Percentiles rank a stretch among this genome's conserved stretches.
These are phyloP conservation scores for Dendroctonus ponderosae DNA, from an alignment of 1,140 invertebrate species.

Conservation along the genomic window DNA sequence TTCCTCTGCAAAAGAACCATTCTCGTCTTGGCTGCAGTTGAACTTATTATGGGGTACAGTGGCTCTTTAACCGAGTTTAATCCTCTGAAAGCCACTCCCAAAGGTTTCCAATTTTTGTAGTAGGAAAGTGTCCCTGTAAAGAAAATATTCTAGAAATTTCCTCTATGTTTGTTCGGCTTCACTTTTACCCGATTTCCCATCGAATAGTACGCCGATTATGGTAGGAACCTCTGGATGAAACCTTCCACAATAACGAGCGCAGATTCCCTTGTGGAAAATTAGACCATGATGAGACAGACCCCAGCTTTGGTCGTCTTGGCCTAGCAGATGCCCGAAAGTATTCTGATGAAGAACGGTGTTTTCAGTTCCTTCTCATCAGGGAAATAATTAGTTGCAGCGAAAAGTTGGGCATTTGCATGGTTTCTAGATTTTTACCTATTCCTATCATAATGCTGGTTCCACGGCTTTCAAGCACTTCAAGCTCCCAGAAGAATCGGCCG, in stretches of 20 bases:
- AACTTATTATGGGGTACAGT: slow-evolving; percentile 69
- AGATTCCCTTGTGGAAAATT: slow-evolving; percentile 66
- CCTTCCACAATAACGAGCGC: slow-evolving; percentile 62
- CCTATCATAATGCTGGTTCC: slow-evolving; percentile 80
- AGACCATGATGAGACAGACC: slow-evolving; percentile 73
- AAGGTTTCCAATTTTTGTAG: slow-evolving; percentile 67
- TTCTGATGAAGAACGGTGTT: slow-evolving; percentile 63
- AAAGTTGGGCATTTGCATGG: not conserved
- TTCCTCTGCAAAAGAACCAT: slow-evolving; percentile 59
- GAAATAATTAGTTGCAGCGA: not conserved
- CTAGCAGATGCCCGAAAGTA: slow-evolving; percentile 68
- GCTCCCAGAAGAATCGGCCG: slow-evolving; percentile 69
- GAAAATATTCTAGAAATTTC: too few relatives aligned
- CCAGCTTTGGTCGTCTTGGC: slow-evolving; percentile 70
- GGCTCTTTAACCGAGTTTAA: slow-evolving; percentile 60
- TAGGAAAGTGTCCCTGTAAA: slow-evolving; percentile 66
- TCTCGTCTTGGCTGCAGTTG: slow-evolving; percentile 74
- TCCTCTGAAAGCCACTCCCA: slow-evolving; percentile 61
- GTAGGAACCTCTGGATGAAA: slow-evolving; percentile 70
- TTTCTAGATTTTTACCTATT: slow-evolving; percentile 57
- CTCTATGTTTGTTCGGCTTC: not conserved
- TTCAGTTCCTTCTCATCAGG: slow-evolving; percentile 54
- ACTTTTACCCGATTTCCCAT: slow-evolving; percentile 56
- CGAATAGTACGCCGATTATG: slow-evolving; percentile 65
- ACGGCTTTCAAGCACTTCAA: slow-evolving; percentile 41